Percentiles rank a stretch among this genome's conserved stretches.
These are phyloP conservation scores for Pollenia amentaria DNA, from an alignment of 2,888 invertebrate genomes.

Conservation along the genomic window DNA sequence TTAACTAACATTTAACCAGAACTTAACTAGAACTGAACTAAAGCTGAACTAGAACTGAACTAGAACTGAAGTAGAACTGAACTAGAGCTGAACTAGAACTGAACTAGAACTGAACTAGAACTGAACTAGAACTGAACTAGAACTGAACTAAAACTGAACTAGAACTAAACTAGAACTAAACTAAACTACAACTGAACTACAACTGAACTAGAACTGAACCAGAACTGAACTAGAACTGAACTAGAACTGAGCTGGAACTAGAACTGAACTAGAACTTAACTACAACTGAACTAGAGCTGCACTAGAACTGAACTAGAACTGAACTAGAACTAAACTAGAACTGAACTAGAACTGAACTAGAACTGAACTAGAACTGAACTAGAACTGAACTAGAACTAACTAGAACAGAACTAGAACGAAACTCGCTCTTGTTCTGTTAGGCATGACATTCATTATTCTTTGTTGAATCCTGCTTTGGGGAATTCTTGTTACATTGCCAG, in stretches of 20 bases:
- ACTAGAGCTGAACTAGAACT: background rate
- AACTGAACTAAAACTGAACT: background rate
- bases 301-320: too few relatives aligned
- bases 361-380: conserved; percentile 6
- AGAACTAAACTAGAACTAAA: background rate
- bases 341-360: background rate
- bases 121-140: background rate
- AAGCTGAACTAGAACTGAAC: too few relatives aligned
- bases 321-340: too few relatives aligned
- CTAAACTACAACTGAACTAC: background rate
- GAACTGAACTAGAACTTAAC: background rate
- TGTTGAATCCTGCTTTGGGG: too few relatives aligned
- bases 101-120: conserved; percentile 1
- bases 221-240: too few relatives aligned
- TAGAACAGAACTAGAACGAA: background rate
- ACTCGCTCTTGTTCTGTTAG: background rate
- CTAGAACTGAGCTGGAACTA: background rate
- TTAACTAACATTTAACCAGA: too few relatives aligned
- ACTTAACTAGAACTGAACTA: too few relatives aligned
- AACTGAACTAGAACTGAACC: too few relatives aligned
- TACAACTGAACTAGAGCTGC: too few relatives aligned
- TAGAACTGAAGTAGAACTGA: background rate
- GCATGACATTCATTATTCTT: background rate
- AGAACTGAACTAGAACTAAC: conserved; percentile 1
- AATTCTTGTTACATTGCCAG: too few relatives aligned